Conservation (phyloP, 2,888 invertebrate genomes). For the Anoncus sp. region DNA sequence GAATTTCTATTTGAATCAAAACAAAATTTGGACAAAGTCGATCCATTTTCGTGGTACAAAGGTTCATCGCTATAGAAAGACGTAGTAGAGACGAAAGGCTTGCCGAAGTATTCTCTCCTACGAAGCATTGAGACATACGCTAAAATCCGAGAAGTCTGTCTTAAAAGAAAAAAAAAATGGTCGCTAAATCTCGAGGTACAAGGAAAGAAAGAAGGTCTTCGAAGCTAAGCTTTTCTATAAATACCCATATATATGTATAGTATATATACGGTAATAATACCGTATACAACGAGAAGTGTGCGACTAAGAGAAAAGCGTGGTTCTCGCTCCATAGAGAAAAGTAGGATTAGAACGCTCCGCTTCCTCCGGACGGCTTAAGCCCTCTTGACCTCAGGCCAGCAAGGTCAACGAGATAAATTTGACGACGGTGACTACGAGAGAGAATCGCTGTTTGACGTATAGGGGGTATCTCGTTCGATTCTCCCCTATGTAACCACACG, state of each 20-base stretch:
- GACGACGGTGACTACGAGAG: conserved; percentile 45
- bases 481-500: background rate
- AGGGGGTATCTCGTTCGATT: conserved; percentile 36
- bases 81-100: background rate
- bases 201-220: conserved; percentile 34
- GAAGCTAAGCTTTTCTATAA: conserved; percentile 6
- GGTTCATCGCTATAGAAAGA: background rate
- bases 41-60: background rate
- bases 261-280: conserved; percentile 3
- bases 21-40: background rate
- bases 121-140: conserved; percentile 12
- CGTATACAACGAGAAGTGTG: conserved; percentile 44
- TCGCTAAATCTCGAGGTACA: conserved; percentile 20
- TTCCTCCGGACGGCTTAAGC: conserved; percentile 59
- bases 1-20: background rate
- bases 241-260: background rate
- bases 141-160: conserved; percentile 35
- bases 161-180: conserved; percentile 32
- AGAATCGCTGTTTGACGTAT: conserved; percentile 23
- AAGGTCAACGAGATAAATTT: conserved; percentile 61
- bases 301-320: conserved; percentile 45
- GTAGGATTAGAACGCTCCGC: conserved; percentile 61
- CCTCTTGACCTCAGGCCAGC: conserved; percentile 60
- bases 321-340: conserved; percentile 34
- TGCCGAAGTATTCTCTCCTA: conserved; percentile 2